phyloP scores from a whole-genome alignment of 1,140 invertebrate genomes.

The Hormaphis cornu region DNA sequence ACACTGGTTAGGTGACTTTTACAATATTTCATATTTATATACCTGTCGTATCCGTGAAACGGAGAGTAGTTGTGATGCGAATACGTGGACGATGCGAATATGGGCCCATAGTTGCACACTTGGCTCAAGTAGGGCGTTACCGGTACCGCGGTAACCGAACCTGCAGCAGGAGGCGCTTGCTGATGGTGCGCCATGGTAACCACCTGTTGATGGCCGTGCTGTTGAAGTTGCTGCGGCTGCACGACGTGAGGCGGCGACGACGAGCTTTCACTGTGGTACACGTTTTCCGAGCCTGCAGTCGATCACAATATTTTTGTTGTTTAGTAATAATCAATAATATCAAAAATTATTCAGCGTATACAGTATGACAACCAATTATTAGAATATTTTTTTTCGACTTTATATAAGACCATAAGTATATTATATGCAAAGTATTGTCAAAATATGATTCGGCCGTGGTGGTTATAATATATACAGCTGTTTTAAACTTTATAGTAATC shows the following conservation, averaged over 20 bases:
- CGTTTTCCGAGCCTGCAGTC: background rate
- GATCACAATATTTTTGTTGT: too few relatives aligned
- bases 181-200: background rate
- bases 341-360: too few relatives aligned
- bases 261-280: conserved; percentile 18
- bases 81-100: conserved; percentile 16
- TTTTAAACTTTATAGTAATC: too few relatives aligned
- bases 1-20: background rate
- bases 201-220: too few relatives aligned
- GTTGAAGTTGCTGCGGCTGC: too few relatives aligned
- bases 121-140: conserved; percentile 8
- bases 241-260: background rate
- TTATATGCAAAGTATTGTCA: too few relatives aligned
- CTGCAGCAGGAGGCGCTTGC: background rate
- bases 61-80: conserved; percentile 10
- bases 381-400: too few relatives aligned
- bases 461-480: too few relatives aligned
- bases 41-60: conserved; percentile 29
- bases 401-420: too few relatives aligned
- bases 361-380: too few relatives aligned
- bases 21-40: background rate
- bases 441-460: too few relatives aligned
- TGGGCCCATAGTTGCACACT: conserved; percentile 21
- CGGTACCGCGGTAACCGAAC: background rate
- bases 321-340: too few relatives aligned